Base-by-base conservation (phyloP, 2,113 vertebrate species). In the Galeopterus variegatus region DNA sequence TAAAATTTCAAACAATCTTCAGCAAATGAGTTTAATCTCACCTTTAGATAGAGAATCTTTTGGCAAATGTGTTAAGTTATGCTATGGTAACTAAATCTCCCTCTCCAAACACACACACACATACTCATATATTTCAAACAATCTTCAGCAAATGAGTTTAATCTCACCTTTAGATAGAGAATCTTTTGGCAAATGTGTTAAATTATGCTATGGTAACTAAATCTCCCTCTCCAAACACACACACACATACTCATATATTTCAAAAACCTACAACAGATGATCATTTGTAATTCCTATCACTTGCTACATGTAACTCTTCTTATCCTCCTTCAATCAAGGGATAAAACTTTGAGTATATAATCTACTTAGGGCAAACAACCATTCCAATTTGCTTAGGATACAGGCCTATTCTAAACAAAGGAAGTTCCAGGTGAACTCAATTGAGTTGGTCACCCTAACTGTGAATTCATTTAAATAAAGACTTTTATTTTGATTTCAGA, bases 211-310 rank as follows among this genome's bases (percentile, higher is more conserved):
- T 19, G 1, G 4, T 72, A 83, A 65, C 15, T 56, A 81, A 73
- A 60, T n/a, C 0, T 31, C 0, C 3, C 7, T 54, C 1, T 7
- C 24, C 60, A 48, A 56, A 33, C n/a, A n/a, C 23, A 76, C 18
- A 24, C 54, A 60, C 3, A 65, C 10, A 19, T 7, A 36, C 19
- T 72, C 12, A 65, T 18, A n/a, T 9, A 70, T 15, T 72, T 79
- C 1, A 85, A 31, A 91, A 52, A 13, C 19, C 4, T 90, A 41
- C 1, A 62, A 79, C 45, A 31, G 5, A 73, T 81, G 31, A 24
- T 11, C 2, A 70, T 58, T 67, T 85, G 4, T 89, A 0, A 23
- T 8, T 79, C 5, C 4, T 13, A 36, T 60, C 6, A 21, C 11
- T 33, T 70, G 24, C 4, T 13, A 79, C 1, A 1, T 80, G 4